phyloP scores from a whole-genome alignment of 2,888 invertebrate species.

The Seladonia tumulorum region DNA sequence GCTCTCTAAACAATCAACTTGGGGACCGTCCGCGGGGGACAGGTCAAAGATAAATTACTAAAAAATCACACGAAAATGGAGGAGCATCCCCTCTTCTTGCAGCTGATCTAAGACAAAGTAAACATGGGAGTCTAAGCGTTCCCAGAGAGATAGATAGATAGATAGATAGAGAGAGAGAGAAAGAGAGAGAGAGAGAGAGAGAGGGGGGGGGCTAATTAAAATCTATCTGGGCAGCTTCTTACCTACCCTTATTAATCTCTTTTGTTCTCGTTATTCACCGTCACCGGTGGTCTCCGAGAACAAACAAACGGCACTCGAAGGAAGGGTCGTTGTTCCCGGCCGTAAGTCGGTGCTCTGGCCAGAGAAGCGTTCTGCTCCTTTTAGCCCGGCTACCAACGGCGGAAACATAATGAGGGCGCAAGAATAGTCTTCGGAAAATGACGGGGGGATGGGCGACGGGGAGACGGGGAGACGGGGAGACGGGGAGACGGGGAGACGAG shows the following conservation, averaged over 20 bases:
- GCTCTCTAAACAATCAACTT: neutral
- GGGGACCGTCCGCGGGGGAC: neutral
- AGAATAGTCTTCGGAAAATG: conserved; percentile 77
- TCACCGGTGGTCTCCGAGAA: conserved; percentile 24
- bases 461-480: too few relatives aligned
- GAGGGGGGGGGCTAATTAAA: conserved; percentile 12
- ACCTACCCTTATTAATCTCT: conserved; percentile 7
- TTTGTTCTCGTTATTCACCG: conserved; percentile 43
- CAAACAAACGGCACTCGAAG: conserved; percentile 46
- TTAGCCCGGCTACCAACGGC: conserved; percentile 46
- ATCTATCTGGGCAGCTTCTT: neutral
- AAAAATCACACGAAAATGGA: neutral
- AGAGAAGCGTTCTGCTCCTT: conserved; percentile 34
- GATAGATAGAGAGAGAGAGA: too few relatives aligned
- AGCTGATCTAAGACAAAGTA: neutral
- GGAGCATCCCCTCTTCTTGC: neutral
- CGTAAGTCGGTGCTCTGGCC: conserved; percentile 5
- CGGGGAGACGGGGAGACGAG: conserved; percentile 11
- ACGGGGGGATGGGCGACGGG: conserved; percentile 35
- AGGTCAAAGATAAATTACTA: neutral
- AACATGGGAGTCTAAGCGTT: neutral
- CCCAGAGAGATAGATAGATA: neutral
- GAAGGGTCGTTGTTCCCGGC: conserved; percentile 40
- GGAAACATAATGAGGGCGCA: conserved; percentile 69
- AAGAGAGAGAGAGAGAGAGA: neutral